Evolutionary conservation across 1,140 invertebrate species (phyloP), one percentile per base, ranked within the genome.

Genomic region (Zaprionus capensis): DNA sequence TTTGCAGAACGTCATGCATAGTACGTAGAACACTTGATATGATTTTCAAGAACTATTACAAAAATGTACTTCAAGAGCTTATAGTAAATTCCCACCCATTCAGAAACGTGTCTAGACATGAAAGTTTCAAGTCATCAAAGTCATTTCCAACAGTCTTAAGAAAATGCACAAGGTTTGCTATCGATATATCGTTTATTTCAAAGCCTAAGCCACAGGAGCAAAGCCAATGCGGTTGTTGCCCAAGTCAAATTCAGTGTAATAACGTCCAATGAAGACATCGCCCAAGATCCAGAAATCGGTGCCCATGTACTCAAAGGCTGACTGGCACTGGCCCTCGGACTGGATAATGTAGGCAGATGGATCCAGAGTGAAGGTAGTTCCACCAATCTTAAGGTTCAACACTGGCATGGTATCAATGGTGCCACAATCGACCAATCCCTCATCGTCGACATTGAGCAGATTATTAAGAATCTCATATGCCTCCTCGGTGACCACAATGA

Each of bases 181-280:
- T 46, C 38, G 4, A 38, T 15, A 26, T 20, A 31, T 38, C 22
- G 12, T 44, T 76, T 72, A 76, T 76, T 65, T 22, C 1, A 41
- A 15, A 55, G n/a, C 38, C 67, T 87, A 88, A 38, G 85, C 85
- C 15, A 91, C 86, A 34, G 86, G 85, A 28, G 99, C 98, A 93
- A 99, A 99, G 69, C 99, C 99, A 82, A 99, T 94, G 75, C 97
- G 95, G 85, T 96, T 95, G 86, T 99, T 98, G 63, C 94, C 96
- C 91, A 98, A 93, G 94, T 99, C 98, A 93, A 99, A 99, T 94
- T 98, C 98, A 0, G 98, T 99, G 94, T 99, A 99, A 93, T 95
- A 99, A 78, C 95, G 95, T 62, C 98, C 98, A 92, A 99, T 98
- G 94, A 99, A 99, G 68, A 99, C 97, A 94, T 99, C 98, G 55